Evolutionary conservation across 2,113 vertebrate species (phyloP).

Genomic region (Halcyon malimbica): DNA sequence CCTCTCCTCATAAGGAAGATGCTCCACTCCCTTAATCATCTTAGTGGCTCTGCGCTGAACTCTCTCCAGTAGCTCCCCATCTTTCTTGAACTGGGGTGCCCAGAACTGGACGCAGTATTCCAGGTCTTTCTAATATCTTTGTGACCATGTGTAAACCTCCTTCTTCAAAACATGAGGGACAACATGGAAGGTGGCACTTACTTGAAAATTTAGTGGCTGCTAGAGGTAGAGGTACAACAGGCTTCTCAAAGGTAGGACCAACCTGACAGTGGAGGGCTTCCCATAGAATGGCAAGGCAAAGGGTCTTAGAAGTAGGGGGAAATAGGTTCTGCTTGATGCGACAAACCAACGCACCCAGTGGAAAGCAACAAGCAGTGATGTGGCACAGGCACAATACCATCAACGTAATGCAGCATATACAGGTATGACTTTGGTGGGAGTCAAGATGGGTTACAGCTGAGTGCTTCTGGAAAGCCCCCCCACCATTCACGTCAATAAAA

Average conservation of each 20-base stretch:
- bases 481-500: not conserved
- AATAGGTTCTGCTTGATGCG: accelerated
- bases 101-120: no score
- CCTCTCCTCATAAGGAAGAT: no score
- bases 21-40: no score
- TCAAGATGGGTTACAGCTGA: not conserved
- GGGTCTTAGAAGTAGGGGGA: not conserved
- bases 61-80: no score
- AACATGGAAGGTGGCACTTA: not conserved
- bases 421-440: not conserved
- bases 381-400: not conserved
- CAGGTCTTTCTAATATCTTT: not conserved
- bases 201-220: not conserved
- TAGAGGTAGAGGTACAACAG: not conserved
- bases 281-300: not conserved
- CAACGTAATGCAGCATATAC: not conserved
- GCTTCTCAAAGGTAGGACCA: not conserved
- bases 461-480: not conserved
- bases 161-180: not conserved
- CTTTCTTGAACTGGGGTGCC: no score
- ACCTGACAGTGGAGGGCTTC: not conserved
- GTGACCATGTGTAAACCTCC: not conserved
- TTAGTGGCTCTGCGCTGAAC: no score
- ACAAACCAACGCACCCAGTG: not conserved
- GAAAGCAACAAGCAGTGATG: not conserved